Evolutionary conservation across 2,888 invertebrate genomes (phyloP), one percentile per base, ranked within the genome.

Genomic region (Sceliomorpha sp.): DNA sequence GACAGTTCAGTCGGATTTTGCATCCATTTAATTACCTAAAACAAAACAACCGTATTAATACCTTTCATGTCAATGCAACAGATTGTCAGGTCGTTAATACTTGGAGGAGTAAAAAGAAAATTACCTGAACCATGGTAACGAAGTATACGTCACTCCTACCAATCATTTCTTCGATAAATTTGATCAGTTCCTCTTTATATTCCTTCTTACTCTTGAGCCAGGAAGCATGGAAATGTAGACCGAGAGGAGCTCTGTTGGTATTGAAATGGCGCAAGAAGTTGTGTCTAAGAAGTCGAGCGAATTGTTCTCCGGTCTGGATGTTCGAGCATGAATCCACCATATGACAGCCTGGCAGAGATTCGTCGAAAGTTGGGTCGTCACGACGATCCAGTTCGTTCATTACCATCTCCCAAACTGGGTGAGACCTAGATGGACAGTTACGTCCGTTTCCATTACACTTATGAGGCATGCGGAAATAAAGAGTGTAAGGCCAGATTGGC

Each of bases 391-490:
- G 89, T 88, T 97, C 97, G 86, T 97, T 97, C 96, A 97, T 96
- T 47, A 97, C 97, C 93, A 97, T 97, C 89, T 97, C 97, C 97
- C 97, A 97, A 32, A 97, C 96, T 15, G 97, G 96, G 83, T 97
- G 97, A 81, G 95, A 95, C 85, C 94, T 90, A 40, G 95, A 95
- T 13, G 97, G 97, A 83, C 97, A 97, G 88, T 97, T 97, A 86
- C 96, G 96, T 9, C 96, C 96, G 86, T 97, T 97, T 71, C 96
- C 96, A 88, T 96, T 96, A 88, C 97, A 97, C 88, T 95, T 96
- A 90, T 98, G 97, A 0, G 97, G 96, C 95, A 98, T 96, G 70
- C 96, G 93, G 93, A 96, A 98, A 90, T 98, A 98, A 14, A 98
- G 90, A 1, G 98, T 98, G 90, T 98, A 98, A 0, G 98, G 98